Base-by-base conservation (phyloP, 1,140 invertebrate species). In the Pseudoatta argentina region DNA sequence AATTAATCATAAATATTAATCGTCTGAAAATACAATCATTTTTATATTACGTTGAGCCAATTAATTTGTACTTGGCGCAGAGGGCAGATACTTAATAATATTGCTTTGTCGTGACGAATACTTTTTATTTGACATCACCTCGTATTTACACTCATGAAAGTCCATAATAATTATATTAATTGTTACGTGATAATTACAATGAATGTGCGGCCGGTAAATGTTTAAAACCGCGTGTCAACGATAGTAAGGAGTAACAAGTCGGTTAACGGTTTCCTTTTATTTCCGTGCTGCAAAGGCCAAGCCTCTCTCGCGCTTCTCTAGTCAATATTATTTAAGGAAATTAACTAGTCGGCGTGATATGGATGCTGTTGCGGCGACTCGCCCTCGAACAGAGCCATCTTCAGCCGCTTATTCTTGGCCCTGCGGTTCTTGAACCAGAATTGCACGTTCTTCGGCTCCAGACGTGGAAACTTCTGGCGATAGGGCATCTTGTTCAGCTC, bases 401-500 rank as follows among this genome's bases (percentile, higher is more conserved):
- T 98, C 91, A 99, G 95, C 34, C 99, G 96, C 95, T 99, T 99
- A 93, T 98, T 99, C 95, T 99, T 99, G 87, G 99, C 99, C 64
- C 98, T 96, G 64, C 99, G 97, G 94, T 99, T 99, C 95, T 99
- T 99, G 94, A 98, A 98, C 98, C 98, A 98, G 94, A 99, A 99
- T 95, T 99, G 99, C 73, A 99, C 98, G 94, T 99, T 99, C 95
- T 99, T 99, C 21, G 99, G 98, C 94, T 99, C 99, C 39, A 99
- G 96, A 30, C 98, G 97, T 0, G 99, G 99, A 94, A 99, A 99
- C 94, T 99, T 99, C 94, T 99, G 98, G 90, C 99, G 96, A 94
- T 99, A 98, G 39, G 98, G 98, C 97, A 99, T 99, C 72, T 97
- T 96, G 94, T 99, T 99, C 86, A 99, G 95, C 92, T 99, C 98